Evolutionary conservation across 2,797 vertebrate genomes (phyloP).

Genomic region (Phataginus tricuspis): DNA sequence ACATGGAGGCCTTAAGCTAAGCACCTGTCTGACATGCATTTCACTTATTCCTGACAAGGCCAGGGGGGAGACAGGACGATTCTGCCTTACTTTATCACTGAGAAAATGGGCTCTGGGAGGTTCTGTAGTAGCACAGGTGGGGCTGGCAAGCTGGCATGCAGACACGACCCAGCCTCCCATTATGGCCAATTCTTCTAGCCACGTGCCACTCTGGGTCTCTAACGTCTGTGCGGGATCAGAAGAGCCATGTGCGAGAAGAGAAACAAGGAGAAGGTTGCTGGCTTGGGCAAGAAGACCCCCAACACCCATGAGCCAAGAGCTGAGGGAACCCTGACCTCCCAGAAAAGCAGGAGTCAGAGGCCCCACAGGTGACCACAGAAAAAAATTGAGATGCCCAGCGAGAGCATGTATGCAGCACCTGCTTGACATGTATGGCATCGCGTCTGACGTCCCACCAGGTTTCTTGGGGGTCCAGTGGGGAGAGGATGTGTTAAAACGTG

Average conservation of each 20-base stretch:
- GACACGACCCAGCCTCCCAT: background rate
- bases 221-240: background rate
- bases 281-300: background rate
- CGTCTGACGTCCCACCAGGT: background rate
- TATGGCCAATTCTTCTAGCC: background rate
- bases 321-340: background rate
- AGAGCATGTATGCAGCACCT: background rate
- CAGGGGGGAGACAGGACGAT: background rate
- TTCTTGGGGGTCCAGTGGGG: background rate
- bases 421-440: rapidly evolving
- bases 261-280: background rate
- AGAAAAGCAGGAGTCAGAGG: background rate
- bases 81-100: background rate
- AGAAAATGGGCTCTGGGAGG: background rate
- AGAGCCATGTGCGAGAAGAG: background rate
- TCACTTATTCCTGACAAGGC: background rate
- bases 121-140: background rate
- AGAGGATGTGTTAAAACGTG: background rate
- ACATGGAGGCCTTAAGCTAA: background rate
- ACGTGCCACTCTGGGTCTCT: background rate
- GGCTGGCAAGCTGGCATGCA: background rate
- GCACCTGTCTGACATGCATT: background rate
- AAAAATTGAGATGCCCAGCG: background rate
- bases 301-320: background rate
- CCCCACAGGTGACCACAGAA: no score